Base-by-base conservation (phyloP, 2,888 invertebrate species). In the Halocaridina rubra region DNA sequence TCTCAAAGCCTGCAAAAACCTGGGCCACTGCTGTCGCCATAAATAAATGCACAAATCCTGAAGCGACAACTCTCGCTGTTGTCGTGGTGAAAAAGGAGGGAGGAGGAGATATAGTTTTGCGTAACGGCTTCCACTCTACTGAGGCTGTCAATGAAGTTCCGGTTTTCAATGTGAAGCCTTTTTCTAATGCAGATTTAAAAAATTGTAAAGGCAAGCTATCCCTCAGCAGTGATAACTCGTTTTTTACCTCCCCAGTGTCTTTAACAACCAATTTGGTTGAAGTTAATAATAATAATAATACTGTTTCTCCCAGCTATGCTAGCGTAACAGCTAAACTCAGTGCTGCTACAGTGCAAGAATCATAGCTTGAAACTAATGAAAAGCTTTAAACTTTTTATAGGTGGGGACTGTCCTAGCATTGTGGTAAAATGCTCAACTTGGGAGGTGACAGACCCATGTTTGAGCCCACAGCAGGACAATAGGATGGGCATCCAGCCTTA, bases 241-340 rank as follows among this genome's bases (percentile, higher is more conserved):
- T 71, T 32, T 84, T 84, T 27, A 72, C 82, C 16, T 59, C 57
- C 22, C 82, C 72, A 32, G 57, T 84, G 29, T 78, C 78, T 3
- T 84, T 72, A 39, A 32, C 82, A 1, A 72, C 46, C 29, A 78
- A 33, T 24, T 30, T 78, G 22, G 64, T 27, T 8, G 77, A 84
- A 32, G 33, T 59, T 5, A 84, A 78, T 19, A 74, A 61, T 10
- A 61, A 74, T 16, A 69, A 53, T 27, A 80, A 80, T 80, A 80
- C 57, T 61, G 29, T 39, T 46, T 32, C 46, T 27, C 61, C 16
- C 57, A 81, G 76, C 24, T 81, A 81, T 76, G 81, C 81, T 30
- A 53, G 53, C n/a, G 69, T 81, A 8, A 53, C 76, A 16, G 81
- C 81, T 22, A 81, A 76, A 29, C 32, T 76, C 3, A 79, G 67